phyloP scores from a whole-genome alignment of 2,113 vertebrate species.

The Falco punctatus region DNA sequence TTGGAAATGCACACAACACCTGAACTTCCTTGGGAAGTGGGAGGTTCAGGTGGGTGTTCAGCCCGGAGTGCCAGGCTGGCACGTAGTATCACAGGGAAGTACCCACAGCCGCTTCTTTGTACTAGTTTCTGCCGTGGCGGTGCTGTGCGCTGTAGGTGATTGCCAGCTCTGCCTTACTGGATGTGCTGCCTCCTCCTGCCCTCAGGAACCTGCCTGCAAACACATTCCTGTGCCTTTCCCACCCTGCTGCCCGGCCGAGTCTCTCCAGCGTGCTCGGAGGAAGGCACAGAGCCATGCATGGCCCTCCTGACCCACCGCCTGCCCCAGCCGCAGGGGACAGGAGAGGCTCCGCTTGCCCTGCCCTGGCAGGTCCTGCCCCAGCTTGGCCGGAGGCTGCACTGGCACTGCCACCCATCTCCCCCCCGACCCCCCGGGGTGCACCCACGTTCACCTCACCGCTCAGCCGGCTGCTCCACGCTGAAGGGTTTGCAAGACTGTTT shows the following conservation, averaged over 20 bases:
- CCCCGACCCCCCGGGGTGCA: background rate
- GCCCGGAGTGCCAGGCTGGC: background rate
- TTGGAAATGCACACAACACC: background rate
- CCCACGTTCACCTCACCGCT: accelerated
- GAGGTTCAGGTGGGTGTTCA: background rate
- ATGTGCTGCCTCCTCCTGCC: background rate
- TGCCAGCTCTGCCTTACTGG: constrained; percentile 1
- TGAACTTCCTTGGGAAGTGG: background rate
- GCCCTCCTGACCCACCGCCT: too few species aligned
- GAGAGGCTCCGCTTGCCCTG: background rate
- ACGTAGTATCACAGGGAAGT: accelerated
- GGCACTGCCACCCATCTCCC: accelerated
- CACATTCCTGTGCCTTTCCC: background rate
- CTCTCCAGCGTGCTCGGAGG: background rate
- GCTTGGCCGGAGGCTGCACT: background rate
- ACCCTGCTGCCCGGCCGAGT: background rate
- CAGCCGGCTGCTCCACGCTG: accelerated
- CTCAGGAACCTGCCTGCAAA: background rate
- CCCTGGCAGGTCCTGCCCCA: too few species aligned
- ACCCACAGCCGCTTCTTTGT: background rate
- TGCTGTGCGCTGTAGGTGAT: background rate
- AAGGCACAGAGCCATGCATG: background rate
- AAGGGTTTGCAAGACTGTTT: background rate
- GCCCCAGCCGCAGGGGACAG: too few species aligned
- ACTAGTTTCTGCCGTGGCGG: background rate